Percentiles rank a stretch among this genome's conserved stretches.
Evolutionary conservation across 2,888 invertebrate genomes (phyloP).

Genomic region (Patella depressa): DNA sequence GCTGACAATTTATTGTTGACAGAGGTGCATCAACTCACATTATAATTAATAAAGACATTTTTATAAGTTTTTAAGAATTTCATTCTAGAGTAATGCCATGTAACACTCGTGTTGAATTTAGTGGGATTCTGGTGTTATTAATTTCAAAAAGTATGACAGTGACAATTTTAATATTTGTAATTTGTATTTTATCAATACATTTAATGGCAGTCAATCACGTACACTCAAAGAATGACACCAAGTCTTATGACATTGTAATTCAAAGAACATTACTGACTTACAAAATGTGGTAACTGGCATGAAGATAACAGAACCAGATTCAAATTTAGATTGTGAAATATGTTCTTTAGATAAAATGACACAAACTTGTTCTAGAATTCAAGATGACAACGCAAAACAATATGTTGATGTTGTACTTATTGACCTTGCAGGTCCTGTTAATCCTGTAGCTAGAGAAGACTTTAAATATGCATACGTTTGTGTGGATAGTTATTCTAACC

Average conservation of each 20-base stretch:
- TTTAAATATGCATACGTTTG: slow-evolving; percentile 32
- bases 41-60: slow-evolving; percentile 34
- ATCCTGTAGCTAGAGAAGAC: slow-evolving; percentile 29
- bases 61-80: slow-evolving; percentile 33
- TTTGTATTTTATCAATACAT: not conserved
- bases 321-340: slow-evolving; percentile 23
- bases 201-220: not conserved
- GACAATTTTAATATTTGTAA: not conserved
- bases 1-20: slow-evolving; percentile 32
- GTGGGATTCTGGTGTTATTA: not conserved
- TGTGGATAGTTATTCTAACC: slow-evolving; percentile 32
- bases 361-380: not conserved
- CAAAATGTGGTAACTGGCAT: slow-evolving; percentile 32
- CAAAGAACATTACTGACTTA: slow-evolving; percentile 25
- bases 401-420: slow-evolving; percentile 19
- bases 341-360: slow-evolving; percentile 19
- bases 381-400: slow-evolving; percentile 1
- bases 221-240: slow-evolving; percentile 25
- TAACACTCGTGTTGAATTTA: slow-evolving; percentile 20
- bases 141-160: not conserved
- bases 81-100: slow-evolving; percentile 27
- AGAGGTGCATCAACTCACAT: slow-evolving; percentile 42
- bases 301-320: slow-evolving; percentile 22
- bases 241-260: slow-evolving; percentile 33
- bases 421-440: slow-evolving; percentile 29